Evolutionary conservation across 2,113 vertebrate species (phyloP).

Genomic region (Hippoglossus stenolepis): DNA sequence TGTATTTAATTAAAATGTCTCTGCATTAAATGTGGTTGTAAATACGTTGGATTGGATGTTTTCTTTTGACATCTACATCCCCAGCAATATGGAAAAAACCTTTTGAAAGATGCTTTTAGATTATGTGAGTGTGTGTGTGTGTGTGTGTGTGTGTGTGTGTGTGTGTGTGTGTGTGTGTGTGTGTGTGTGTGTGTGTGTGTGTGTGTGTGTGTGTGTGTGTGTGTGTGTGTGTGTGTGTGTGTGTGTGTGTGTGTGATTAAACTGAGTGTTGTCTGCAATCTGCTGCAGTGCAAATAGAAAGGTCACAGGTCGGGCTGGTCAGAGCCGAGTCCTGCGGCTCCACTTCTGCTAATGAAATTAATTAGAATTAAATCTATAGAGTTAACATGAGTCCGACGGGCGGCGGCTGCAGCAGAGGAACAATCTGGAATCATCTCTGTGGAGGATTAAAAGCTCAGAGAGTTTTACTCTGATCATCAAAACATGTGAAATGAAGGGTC

Average conservation of each 20-base stretch:
- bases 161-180: neutral
- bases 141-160: neutral
- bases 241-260: neutral
- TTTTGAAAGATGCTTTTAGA: neutral
- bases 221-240: neutral
- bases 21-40: neutral
- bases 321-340: constrained; percentile 10
- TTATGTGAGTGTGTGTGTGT: neutral
- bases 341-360: constrained; percentile 53
- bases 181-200: neutral
- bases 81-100: neutral
- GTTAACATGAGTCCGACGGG: constrained; percentile 41
- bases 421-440: constrained; percentile 48
- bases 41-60: too few species aligned
- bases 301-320: constrained; percentile 41
- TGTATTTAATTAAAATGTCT: neutral
- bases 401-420: constrained; percentile 2
- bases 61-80: neutral
- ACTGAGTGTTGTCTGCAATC: constrained; percentile 39
- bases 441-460: constrained; percentile 50
- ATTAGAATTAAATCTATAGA: constrained; percentile 47
- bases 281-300: constrained; percentile 32
- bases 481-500: neutral
- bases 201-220: neutral
- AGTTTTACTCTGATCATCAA: constrained; percentile 43